A percentile compares a stretch with the other conserved stretches of the same genome.
phyloP scores from a whole-genome alignment of 92 coral and sea anemone species.

The Porites cylindrica region DNA sequence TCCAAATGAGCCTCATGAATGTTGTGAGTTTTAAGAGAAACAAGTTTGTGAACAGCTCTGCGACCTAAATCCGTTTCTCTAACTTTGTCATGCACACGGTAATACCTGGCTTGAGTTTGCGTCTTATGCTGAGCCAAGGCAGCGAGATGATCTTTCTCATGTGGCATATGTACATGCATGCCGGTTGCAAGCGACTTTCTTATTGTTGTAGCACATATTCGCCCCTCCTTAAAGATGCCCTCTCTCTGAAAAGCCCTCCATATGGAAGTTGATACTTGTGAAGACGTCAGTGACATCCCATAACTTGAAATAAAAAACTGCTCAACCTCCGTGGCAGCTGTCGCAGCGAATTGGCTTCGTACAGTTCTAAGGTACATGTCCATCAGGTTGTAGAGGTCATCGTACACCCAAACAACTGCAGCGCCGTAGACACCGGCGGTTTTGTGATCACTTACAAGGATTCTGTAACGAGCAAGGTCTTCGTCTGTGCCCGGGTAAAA shows the following conservation, averaged over 20 bases:
- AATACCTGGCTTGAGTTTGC: constrained; percentile 50
- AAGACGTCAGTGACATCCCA: constrained; percentile 60
- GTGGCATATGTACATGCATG: constrained; percentile 60
- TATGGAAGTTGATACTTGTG: constrained; percentile 57
- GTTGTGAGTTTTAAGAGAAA: constrained; percentile 33
- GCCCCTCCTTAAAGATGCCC: constrained; percentile 31
- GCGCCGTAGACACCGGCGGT: constrained; percentile 64
- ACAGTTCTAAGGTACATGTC: constrained; percentile 53
- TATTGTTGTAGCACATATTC: constrained; percentile 48
- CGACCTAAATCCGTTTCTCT: constrained; percentile 60
- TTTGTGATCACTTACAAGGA: constrained; percentile 58
- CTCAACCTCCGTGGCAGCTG: constrained; percentile 21
- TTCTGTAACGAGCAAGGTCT: constrained; percentile 57
- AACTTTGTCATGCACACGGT: constrained; percentile 58
- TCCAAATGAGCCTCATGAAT: background rate
- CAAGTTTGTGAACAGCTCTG: constrained; percentile 55
- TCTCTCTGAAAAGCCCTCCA: constrained; percentile 65
- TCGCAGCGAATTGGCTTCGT: constrained; percentile 23
- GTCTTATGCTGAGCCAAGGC: constrained; percentile 65
- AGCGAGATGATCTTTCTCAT: constrained; percentile 52
- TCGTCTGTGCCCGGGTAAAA: constrained; percentile 52
- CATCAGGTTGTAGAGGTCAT: constrained; percentile 40
- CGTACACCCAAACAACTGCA: constrained; percentile 64
- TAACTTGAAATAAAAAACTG: constrained; percentile 60
- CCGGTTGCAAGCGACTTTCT: constrained; percentile 67